Percentiles rank a stretch among this genome's conserved stretches.
Evolutionary conservation across 2,888 invertebrate genomes (phyloP).

Genomic region (Onchidella celtica): DNA sequence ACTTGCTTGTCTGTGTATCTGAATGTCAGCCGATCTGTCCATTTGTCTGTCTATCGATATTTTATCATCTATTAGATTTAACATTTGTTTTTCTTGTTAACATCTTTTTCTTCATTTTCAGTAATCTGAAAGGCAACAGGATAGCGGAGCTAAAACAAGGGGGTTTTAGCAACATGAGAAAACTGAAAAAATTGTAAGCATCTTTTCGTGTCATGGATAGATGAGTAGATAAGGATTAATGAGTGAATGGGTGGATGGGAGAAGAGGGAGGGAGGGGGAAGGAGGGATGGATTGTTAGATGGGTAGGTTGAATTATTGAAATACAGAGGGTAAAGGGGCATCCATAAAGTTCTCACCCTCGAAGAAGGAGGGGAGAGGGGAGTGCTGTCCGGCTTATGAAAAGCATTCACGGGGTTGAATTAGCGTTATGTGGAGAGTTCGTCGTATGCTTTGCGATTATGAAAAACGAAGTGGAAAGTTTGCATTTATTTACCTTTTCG

Average conservation of each 20-base stretch:
- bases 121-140: slow-evolving; percentile 14
- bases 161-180: slow-evolving; percentile 20
- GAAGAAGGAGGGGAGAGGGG: not conserved
- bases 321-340: not conserved
- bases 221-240: no score
- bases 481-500: no score
- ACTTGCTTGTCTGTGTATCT: no score
- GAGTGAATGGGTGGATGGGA: no score
- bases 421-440: no score
- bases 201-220: not conserved
- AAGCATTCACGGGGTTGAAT: not conserved
- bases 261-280: no score
- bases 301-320: not conserved
- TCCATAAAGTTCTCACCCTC: not conserved
- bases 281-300: not conserved
- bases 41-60: no score
- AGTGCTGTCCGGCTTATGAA: not conserved
- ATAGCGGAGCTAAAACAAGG: slow-evolving; percentile 1
- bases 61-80: no score
- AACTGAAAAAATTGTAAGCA: not conserved
- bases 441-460: no score
- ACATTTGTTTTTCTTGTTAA: no score
- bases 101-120: no score
- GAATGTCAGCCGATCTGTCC: no score
- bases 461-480: not conserved